phyloP scores from a whole-genome alignment of 2,797 vertebrate genomes.

The Pseudotriccus pelzelni region DNA sequence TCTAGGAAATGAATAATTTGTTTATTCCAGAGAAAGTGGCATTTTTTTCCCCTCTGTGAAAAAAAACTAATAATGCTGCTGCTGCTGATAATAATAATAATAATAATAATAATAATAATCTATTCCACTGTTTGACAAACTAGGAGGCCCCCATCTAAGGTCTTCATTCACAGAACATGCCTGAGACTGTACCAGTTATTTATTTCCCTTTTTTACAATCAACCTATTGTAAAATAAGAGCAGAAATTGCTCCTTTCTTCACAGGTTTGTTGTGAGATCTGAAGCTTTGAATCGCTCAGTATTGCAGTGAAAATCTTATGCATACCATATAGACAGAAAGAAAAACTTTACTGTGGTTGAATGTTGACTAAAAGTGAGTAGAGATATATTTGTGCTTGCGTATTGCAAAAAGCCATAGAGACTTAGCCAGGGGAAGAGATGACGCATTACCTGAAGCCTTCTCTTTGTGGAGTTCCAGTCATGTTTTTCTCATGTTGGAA shows the following conservation, averaged over 20 bases:
- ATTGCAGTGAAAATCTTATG: background rate
- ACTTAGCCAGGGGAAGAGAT: background rate
- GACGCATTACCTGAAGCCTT: background rate
- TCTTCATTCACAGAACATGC: background rate
- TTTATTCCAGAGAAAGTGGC: background rate
- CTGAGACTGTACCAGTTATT: background rate
- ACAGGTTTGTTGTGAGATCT: background rate
- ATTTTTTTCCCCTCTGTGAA: background rate
- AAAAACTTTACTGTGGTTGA: background rate
- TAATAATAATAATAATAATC: too few species aligned
- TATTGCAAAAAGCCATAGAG: background rate
- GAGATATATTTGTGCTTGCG: background rate
- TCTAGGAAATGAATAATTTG: background rate
- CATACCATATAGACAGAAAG: background rate
- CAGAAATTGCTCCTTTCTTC: background rate
- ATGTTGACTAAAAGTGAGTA: background rate
- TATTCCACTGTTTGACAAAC: background rate
- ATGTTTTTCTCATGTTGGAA: background rate
- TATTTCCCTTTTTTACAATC: background rate
- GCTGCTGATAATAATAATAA: background rate
- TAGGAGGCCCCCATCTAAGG: background rate
- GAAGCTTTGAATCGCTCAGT: background rate
- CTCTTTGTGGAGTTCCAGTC: background rate
- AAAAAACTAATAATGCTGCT: too few species aligned
- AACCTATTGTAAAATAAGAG: background rate